Evolutionary conservation across 2,888 invertebrate species (phyloP).

Genomic region (Lepas anatifera): DNA sequence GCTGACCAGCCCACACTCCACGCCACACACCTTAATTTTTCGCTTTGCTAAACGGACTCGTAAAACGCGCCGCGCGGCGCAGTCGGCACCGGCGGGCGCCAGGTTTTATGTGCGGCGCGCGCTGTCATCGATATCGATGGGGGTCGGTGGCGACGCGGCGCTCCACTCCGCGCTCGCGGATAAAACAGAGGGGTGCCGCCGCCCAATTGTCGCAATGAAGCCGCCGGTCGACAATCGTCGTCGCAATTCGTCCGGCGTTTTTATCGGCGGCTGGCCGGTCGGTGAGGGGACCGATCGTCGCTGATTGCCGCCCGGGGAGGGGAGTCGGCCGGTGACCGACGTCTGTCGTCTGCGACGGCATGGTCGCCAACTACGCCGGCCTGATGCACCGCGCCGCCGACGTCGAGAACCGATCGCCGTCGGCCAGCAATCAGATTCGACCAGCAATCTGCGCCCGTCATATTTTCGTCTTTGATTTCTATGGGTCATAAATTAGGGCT

Average conservation of each 20-base stretch:
- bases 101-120: neutral
- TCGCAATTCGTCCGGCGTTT: neutral
- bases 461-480: conserved; percentile 11
- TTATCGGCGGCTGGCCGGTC: neutral
- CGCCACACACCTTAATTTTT: neutral
- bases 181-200: neutral
- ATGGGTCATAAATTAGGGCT: conserved; percentile 3
- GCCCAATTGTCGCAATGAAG: neutral
- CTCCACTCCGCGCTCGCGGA: neutral
- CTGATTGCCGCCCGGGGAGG: neutral
- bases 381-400: neutral
- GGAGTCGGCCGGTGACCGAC: neutral
- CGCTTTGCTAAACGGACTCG: conserved; percentile 12
- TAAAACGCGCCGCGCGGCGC: neutral
- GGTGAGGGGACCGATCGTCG: neutral
- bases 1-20: neutral
- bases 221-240: neutral
- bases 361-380: neutral
- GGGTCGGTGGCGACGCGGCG: too few relatives aligned
- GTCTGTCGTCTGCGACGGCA: neutral
- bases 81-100: neutral
- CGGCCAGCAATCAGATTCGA: neutral
- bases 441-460: conserved; percentile 8
- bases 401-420: neutral
- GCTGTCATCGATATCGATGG: neutral